These are phyloP conservation scores for Protobothrops flavoviridis DNA, from an alignment of 2,113 vertebrate species.

Conservation along the genomic window DNA sequence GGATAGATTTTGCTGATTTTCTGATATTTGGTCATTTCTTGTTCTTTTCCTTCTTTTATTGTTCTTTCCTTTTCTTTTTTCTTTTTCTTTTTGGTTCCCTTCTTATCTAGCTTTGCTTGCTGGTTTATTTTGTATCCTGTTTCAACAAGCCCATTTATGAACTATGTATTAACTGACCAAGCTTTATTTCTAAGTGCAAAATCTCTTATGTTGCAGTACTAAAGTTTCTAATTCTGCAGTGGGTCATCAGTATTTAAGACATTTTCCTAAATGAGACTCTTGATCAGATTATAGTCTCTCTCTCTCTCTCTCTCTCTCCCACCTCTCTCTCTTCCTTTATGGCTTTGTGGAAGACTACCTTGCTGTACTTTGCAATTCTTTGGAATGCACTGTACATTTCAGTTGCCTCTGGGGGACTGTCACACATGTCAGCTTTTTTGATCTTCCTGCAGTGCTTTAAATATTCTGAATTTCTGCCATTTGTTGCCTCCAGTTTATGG, in stretches of 20 bases:
- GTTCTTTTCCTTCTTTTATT: not conserved
- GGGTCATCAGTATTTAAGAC: not conserved
- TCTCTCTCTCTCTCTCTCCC: not conserved
- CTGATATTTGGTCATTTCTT: not conserved
- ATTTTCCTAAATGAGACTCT: conserved; percentile 7
- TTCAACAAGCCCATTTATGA: not conserved
- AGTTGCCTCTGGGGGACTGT: conserved; percentile 6
- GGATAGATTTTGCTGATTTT: not conserved
- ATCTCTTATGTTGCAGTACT: not conserved
- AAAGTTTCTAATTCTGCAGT: not conserved
- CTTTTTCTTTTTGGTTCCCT: not conserved
- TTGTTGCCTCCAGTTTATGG: conserved; percentile 1
- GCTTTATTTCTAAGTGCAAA: not conserved
- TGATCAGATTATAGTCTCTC: conserved; percentile 24
- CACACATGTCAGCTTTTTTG: not conserved
- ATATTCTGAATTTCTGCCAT: conserved; percentile 2
- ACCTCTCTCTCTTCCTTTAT: conserved; percentile 8
- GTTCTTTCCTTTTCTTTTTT: not conserved
- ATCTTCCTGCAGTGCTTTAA: not conserved
- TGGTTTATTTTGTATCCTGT: not conserved
- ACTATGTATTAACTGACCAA: not conserved
- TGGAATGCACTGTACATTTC: not conserved
- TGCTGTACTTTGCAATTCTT: not conserved
- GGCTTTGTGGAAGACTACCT: not conserved
- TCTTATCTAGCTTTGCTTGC: not conserved